Conservation (phyloP, 2,888 invertebrate genomes). For the Cephonodes hylas region DNA sequence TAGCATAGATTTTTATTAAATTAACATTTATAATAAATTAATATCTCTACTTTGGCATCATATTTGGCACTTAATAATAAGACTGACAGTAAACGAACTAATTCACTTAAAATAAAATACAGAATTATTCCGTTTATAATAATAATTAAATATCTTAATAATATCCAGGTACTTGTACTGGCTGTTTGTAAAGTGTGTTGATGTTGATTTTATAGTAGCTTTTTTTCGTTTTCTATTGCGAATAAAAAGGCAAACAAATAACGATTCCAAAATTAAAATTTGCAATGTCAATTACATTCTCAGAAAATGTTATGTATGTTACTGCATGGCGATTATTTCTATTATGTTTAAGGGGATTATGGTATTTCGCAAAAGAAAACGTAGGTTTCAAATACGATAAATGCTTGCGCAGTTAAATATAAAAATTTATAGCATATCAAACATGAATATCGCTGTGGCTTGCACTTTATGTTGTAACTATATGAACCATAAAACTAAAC, state of each 20-base stretch:
- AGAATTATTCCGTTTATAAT: background rate
- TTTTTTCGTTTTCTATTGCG: background rate
- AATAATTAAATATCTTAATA: background rate
- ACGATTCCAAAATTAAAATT: background rate
- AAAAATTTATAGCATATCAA: constrained; percentile 42
- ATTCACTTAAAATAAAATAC: background rate
- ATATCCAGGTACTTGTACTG: constrained; percentile 7
- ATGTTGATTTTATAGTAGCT: background rate
- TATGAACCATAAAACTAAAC: constrained; percentile 50
- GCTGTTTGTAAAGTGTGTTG: background rate
- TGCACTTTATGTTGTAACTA: constrained; percentile 41
- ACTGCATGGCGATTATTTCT: no score
- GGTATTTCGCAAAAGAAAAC: background rate
- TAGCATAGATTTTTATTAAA: background rate
- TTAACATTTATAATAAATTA: background rate
- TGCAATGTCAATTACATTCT: background rate
- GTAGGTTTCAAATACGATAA: constrained; percentile 18
- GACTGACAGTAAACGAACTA: background rate
- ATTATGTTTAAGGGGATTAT: background rate
- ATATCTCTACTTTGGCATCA: background rate
- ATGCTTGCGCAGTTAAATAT: constrained; percentile 30
- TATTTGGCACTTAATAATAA: background rate
- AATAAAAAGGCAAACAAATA: background rate
- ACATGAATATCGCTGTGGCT: constrained; percentile 39
- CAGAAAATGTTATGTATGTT: no score